Evolutionary conservation across 2,113 vertebrate species (phyloP).

Genomic region (Globicephala melas): DNA sequence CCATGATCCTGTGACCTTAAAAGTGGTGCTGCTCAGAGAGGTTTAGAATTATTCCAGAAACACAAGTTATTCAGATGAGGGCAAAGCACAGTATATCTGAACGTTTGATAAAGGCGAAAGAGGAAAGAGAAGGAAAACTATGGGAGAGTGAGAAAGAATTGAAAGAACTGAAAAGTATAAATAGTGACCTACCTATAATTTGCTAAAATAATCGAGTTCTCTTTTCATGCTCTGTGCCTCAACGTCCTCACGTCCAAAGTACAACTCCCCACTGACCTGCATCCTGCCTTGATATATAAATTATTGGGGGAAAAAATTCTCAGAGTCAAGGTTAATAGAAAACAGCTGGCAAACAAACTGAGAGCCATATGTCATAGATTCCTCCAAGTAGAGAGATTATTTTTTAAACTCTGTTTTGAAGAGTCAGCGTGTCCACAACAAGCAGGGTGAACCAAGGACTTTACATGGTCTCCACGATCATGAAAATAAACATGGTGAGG

Average conservation of each 20-base stretch:
- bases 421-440: constrained; percentile 41
- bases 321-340: constrained; percentile 71
- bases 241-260: background rate
- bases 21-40: background rate
- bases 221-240: background rate
- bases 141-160: background rate
- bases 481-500: background rate
- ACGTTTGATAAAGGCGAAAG: background rate
- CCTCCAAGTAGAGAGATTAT: constrained; percentile 36
- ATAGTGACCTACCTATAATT: background rate
- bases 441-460: background rate
- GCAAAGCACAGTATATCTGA: background rate
- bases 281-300: constrained; percentile 56
- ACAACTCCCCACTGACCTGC: constrained; percentile 15
- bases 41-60: constrained; percentile 17
- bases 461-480: background rate
- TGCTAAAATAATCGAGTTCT: background rate
- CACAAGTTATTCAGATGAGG: background rate
- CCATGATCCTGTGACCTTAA: background rate
- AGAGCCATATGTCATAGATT: constrained; percentile 46
- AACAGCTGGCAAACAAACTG: constrained; percentile 71
- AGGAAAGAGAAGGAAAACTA: background rate
- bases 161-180: background rate
- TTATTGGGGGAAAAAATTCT: background rate
- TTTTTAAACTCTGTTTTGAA: constrained; percentile 38